Percentiles rank a stretch among this genome's conserved stretches.
Evolutionary conservation across 2,888 invertebrate genomes (phyloP).

Genomic region (Mythimna loreyi): DNA sequence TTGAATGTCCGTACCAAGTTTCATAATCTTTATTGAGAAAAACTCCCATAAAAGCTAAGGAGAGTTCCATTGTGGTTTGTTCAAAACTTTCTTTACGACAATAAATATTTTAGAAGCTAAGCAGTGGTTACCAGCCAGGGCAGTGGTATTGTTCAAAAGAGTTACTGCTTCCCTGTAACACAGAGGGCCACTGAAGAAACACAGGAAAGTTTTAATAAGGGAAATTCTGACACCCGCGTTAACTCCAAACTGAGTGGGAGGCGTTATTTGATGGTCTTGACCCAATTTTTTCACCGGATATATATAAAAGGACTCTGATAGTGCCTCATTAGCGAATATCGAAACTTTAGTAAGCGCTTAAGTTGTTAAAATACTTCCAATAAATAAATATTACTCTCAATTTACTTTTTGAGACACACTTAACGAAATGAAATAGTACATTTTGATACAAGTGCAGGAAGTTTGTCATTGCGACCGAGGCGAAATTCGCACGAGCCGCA

Average conservation of each 20-base stretch:
- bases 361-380: conserved; percentile 12
- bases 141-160: too few species aligned
- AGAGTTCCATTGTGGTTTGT: conserved; percentile 38
- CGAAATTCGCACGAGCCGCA: too few species aligned
- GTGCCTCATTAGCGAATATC: conserved; percentile 20
- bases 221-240: too few species aligned
- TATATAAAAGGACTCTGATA: neutral
- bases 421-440: neutral
- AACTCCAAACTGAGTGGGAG: too few species aligned
- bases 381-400: conserved; percentile 16
- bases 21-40: conserved; percentile 56
- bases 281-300: too few species aligned
- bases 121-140: conserved; percentile 4
- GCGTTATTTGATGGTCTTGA: too few species aligned
- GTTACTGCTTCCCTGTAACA: too few species aligned
- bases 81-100: conserved; percentile 34
- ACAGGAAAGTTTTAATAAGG: too few species aligned
- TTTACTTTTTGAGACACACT: too few species aligned
- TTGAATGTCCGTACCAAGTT: conserved; percentile 60
- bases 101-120: conserved; percentile 47
- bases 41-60: conserved; percentile 57
- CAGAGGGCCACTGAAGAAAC: too few species aligned
- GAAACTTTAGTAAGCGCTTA: conserved; percentile 12
- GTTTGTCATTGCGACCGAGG: too few species aligned
- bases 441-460: too few species aligned